Base-by-base conservation (phyloP, 1,140 invertebrate species). In the Aphidius ervi region DNA sequence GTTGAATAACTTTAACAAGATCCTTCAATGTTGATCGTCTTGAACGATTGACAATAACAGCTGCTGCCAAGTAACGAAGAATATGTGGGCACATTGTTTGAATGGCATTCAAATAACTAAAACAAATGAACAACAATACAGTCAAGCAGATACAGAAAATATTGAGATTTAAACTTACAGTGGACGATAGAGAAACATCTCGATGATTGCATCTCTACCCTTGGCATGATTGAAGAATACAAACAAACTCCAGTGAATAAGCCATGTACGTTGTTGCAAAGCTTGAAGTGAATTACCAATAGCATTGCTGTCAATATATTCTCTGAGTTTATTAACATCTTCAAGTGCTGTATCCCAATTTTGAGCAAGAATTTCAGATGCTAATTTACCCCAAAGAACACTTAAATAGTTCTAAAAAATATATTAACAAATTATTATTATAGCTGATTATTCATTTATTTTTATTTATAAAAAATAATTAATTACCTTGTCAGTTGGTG, bases 1-100 rank as follows among this genome's bases (percentile, higher is more conserved):
- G 95, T 78, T 99, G 97, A 68, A 99, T 99, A 46, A 99, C 94
- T 84, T 96, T 97, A 6, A 99, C 95, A 46, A 99, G 83, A 81
- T 99, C 98, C 77, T 99, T 99, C 39, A 99, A 83, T 4, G 94
- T 94, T 65, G 90, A 90, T 61, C 94, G 83, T 62, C 94, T 84
- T 5, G 91, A 92, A 63, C 94, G 87, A 79, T 95, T 96, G 9
- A 98, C 97, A 65, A 99, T 97, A 9, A 99, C 97, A 58, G 98
- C 97, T 47, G 96, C 95, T 10, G 97, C 94, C 74, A 99, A 81
- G 74, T 99, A 99, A 10, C 98, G 87, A 55, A 99, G 84, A 72
- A 99, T 95, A 74, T 99, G 97, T 0, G 98, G 98, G 71, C 97
- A 99, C 86, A 97, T 95, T 0, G 98, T 99, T 83, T 99, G 96